Evolutionary conservation across 2,797 vertebrate species (phyloP).

Genomic region (Semotilus atromaculatus): DNA sequence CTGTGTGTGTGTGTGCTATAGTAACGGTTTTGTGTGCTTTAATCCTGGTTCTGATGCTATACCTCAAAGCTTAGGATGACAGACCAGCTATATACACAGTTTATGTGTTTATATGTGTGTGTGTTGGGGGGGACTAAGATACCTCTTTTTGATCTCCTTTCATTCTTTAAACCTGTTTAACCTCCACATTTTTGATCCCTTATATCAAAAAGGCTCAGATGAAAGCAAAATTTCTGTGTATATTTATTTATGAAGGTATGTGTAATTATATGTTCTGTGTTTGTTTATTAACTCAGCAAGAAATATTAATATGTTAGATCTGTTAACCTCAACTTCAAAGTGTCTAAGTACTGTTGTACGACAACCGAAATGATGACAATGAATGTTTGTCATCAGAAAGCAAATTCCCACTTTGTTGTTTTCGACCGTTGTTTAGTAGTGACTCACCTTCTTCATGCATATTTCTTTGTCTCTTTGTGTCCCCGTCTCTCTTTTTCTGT

Average conservation of each 20-base stretch:
- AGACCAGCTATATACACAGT: conserved; percentile 13
- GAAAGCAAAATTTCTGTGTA: conserved; percentile 18
- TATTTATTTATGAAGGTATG: neutral
- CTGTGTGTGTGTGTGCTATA: conserved; percentile 31
- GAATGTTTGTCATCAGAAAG: conserved; percentile 34
- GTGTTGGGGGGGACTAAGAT: conserved; percentile 22
- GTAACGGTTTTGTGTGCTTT: conserved; percentile 45
- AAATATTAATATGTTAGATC: neutral
- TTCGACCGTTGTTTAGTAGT: conserved; percentile 18
- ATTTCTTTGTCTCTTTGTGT: conserved; percentile 38
- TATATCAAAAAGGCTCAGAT: conserved; percentile 51
- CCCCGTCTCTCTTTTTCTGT: conserved; percentile 24
- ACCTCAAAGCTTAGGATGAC: conserved; percentile 29
- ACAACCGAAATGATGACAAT: neutral
- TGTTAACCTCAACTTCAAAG: conserved; percentile 18
- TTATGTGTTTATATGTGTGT: neutral
- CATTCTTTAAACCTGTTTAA: conserved; percentile 47
- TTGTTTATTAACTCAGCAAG: neutral
- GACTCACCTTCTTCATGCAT: conserved; percentile 35
- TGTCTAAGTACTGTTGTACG: neutral
- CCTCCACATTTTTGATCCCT: conserved; percentile 45
- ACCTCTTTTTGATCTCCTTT: conserved; percentile 46
- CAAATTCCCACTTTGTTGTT: conserved; percentile 9
- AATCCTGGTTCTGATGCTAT: conserved; percentile 53
- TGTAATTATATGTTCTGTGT: neutral